phyloP scores from a whole-genome alignment of 1,140 invertebrate species.

The Drosophila kohkoa region DNA sequence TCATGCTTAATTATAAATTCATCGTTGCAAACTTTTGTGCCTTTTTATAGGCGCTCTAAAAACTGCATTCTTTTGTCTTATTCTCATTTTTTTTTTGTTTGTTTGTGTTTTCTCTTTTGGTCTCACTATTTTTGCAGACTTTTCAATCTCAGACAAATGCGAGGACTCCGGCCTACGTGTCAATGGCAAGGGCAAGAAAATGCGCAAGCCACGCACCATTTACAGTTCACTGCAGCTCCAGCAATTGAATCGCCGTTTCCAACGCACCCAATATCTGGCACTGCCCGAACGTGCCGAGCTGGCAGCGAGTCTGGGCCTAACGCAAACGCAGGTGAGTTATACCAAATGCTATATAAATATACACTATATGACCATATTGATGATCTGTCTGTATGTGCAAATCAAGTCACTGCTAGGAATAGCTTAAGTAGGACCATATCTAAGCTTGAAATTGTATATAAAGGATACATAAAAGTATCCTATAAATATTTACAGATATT shows the following conservation, averaged over 20 bases:
- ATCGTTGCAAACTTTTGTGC: conserved; percentile 51
- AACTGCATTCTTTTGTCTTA: conserved; percentile 14
- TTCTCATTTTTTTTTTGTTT: neutral
- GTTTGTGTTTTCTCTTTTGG: neutral
- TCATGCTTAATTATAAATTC: conserved; percentile 74
- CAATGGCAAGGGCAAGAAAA: conserved; percentile 98
- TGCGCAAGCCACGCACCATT: conserved; percentile 99
- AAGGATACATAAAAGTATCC: no score
- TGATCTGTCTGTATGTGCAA: neutral
- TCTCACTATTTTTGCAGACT: conserved; percentile 59
- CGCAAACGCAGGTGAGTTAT: conserved; percentile 98
- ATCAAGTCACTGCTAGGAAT: no score
- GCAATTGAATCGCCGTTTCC: conserved; percentile 97
- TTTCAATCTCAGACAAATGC: conserved; percentile 87
- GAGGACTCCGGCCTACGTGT: conserved; percentile 92
- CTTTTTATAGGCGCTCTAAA: conserved; percentile 35
- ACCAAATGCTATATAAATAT: neutral
- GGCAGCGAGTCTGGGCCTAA: conserved; percentile 98
- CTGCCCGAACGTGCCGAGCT: conserved; percentile 98
- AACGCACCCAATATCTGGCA: conserved; percentile 98
- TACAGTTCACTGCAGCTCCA: conserved; percentile 99
- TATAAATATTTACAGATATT: no score
- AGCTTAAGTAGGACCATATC: no score
- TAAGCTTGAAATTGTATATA: no score
- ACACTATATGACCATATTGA: neutral